Evolutionary conservation across 2,797 vertebrate genomes (phyloP), one percentile per base, ranked within the genome.

Genomic region (Distichodus sexfasciatus): DNA sequence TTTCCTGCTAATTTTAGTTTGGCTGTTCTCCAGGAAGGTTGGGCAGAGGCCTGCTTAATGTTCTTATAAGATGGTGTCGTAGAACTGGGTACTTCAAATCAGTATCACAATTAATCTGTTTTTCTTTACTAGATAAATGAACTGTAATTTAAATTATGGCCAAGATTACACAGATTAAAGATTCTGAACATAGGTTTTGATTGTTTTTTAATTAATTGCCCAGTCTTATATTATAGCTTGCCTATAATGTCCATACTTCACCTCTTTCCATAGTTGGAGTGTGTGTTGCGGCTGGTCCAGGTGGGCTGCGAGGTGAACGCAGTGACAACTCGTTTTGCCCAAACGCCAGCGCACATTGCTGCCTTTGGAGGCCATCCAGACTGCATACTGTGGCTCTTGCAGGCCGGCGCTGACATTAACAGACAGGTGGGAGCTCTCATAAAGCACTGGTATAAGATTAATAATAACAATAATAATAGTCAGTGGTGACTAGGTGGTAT

Each of bases 351-450:
- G 7, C 97, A 98, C 86, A 95, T 93, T 0, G 95, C 97, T 2
- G 94, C 96, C 3, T 96, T 98, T 12, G 96, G 96, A 79, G 96
- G 96, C 59, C 95, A 96, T 79, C 93, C 95, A 47, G 90, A 93
- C 71, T 97, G 96, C 73, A 90, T 98, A 65, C 76, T 93, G 75
- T 99, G 96, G 97, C 86, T 99, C 81, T 92, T 94, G 60, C 94
- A 94, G 86, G 94, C 91, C 0, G 97, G 97, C 54, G 95, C 95
- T 46, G 93, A 96, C 81, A 87, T 96, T 88, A 94, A 97, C 90
- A 91, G 90, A 79, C 95, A 95, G 95, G 96, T 98, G 85, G 47
- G 84, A 79, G 21, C 23, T 12, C 23, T 12, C 14, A 24, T 23
- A 43, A 51, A 12, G 9, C 8, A 40, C 6, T 24, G 29, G 2